These are phyloP conservation scores for Tadarida brasiliensis DNA, from an alignment of 2,797 vertebrate genomes.

Conservation along the genomic window DNA sequence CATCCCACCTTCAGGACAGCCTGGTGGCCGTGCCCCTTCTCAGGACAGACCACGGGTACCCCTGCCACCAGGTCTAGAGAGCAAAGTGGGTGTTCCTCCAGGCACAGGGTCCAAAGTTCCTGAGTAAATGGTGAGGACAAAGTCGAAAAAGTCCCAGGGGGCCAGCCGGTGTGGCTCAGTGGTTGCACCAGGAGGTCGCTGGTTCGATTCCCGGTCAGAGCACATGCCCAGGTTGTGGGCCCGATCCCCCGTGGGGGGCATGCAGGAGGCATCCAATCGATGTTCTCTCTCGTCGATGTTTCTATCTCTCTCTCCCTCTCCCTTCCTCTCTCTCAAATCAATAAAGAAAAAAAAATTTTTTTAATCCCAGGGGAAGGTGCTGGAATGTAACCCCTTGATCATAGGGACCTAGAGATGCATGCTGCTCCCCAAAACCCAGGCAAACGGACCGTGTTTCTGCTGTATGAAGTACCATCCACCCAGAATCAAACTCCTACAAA, in stretches of 20 bases:
- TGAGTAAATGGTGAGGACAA: neutral
- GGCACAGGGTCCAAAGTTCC: neutral
- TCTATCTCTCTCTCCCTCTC: too few species aligned
- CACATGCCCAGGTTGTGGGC: too few species aligned
- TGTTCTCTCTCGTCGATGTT: too few species aligned
- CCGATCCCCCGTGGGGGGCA: too few species aligned
- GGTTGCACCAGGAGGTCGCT: too few species aligned
- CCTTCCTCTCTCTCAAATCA: too few species aligned
- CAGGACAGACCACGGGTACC: neutral
- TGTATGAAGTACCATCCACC: accelerated
- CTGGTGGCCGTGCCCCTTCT: neutral
- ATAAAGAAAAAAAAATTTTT: too few species aligned
- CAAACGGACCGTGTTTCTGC: neutral
- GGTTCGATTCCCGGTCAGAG: too few species aligned
- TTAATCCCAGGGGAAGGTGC: neutral
- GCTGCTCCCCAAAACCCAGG: neutral
- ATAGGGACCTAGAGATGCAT: neutral
- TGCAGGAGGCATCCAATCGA: too few species aligned
- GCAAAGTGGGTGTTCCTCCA: neutral
- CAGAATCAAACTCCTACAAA: neutral
- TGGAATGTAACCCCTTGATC: neutral
- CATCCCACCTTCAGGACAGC: neutral
- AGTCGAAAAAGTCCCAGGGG: neutral
- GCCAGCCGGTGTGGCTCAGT: too few species aligned
- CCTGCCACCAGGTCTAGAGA: neutral